Percentiles rank a stretch among this genome's conserved stretches.
Evolutionary conservation across 2,113 vertebrate genomes (phyloP).

Genomic region (Acrocephalus kingi): DNA sequence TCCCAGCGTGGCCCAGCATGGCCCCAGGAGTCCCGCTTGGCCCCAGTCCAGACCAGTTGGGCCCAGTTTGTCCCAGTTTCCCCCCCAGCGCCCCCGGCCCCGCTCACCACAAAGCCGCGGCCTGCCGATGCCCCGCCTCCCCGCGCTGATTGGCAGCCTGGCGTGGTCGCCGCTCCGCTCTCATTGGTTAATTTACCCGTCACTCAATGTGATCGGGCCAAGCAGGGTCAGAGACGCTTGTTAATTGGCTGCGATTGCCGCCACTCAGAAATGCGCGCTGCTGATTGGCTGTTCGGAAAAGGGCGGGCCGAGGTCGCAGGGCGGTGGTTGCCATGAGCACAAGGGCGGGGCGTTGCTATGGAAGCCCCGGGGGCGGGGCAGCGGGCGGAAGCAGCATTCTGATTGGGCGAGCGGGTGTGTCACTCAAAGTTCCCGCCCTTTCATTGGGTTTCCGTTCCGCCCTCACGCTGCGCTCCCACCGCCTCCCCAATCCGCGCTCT

Average conservation of each 20-base stretch:
- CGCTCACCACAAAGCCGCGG: slow-evolving; percentile 47
- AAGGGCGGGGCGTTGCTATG: background rate
- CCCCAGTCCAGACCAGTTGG: background rate
- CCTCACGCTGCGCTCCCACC: background rate
- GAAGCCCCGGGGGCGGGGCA: background rate
- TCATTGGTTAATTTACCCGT: accelerated
- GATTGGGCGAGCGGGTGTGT: accelerated
- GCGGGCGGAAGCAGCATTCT: accelerated
- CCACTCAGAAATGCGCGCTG: background rate
- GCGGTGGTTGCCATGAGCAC: background rate
- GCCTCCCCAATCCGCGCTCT: background rate
- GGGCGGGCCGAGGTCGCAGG: background rate
- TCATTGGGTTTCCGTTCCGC: background rate
- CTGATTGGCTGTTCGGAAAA: background rate
- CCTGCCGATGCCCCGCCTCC: background rate
- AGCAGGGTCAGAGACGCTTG: accelerated
- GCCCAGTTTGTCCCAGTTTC: background rate
- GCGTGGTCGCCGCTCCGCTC: accelerated
- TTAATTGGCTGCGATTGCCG: accelerated
- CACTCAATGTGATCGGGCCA: accelerated
- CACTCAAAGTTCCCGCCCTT: background rate
- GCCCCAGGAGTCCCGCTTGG: accelerated
- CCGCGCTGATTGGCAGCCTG: background rate
- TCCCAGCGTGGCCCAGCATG: background rate
- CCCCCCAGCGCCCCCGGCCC: background rate